Base-by-base conservation (phyloP, 1,140 invertebrate genomes). In the Samia ricini region DNA sequence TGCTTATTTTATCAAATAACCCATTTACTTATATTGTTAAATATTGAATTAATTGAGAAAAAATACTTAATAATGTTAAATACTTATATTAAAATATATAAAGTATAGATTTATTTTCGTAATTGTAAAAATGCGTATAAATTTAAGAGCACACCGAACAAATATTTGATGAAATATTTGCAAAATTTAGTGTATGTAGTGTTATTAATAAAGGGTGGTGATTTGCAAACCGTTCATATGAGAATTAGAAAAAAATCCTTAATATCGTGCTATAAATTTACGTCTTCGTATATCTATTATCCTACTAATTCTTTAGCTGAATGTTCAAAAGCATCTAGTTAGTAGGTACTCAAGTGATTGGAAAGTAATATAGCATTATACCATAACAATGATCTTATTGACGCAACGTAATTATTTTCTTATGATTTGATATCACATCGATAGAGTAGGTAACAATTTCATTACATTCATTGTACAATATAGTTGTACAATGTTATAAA, bases 351-450 rank as follows among this genome's bases (percentile, higher is more conserved):
- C 33, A 15, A 8, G 33, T 15, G 12, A 15, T 42, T 42, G 15
- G 33, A 42, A 42, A 42, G 33, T 15, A 42, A 42, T 42, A 10
- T 3, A 42, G n/a, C 33, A 42, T 42, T 42, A 2, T 42, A 42
- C 15, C 33, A 42, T 42, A 42, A 42, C 33, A 42, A 52, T 52
- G n/a, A 19, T 52, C 50, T 21, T 23, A 21, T 68, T 72, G 69
- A 61, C 63, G 69, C 69, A 68, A 68, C 60, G 33, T 49, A 60
- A 60, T 60, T 58, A 64, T 68, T 68, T 71, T 68, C 63, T 65
- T 62, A 55, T 61, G 61, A 64, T 64, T 68, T 61, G 58, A 51
- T 64, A 70, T 66, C 2, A 52, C 50, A 52, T 52, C 33, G 33
- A 42, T 12, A 42, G 33, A 42, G 33, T n/a, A n/a, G n/a, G n/a